phyloP scores from a whole-genome alignment of 2,888 invertebrate genomes.

The Pantelozetes paolii region DNA sequence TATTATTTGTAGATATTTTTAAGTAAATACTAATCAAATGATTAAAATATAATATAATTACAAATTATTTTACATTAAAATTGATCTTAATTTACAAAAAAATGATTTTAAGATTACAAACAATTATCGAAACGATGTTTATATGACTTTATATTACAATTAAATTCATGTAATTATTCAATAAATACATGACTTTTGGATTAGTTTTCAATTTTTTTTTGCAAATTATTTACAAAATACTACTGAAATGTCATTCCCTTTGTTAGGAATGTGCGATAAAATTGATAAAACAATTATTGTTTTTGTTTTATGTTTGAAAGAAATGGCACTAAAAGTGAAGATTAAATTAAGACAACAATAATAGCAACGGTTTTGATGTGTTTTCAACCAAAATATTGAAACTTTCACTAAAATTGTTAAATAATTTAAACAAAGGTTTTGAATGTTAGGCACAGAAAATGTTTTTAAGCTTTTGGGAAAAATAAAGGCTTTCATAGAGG shows the following conservation, averaged over 20 bases:
- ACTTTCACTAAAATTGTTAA: too few species aligned
- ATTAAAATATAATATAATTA: not conserved
- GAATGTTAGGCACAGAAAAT: conserved; percentile 4
- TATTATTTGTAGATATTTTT: not conserved
- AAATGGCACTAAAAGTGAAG: conserved; percentile 36
- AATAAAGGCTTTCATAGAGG: conserved; percentile 21
- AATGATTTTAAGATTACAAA: conserved; percentile 29
- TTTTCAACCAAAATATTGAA: too few species aligned
- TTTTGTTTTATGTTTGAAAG: not conserved
- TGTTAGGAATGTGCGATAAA: conserved; percentile 1
- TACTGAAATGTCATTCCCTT: conserved; percentile 22
- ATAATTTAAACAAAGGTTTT: too few species aligned
- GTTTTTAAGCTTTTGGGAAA: conserved; percentile 21
- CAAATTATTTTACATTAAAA: conserved; percentile 18
- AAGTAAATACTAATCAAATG: not conserved
- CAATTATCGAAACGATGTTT: conserved; percentile 11
- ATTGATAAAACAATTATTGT: not conserved
- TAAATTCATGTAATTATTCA: not conserved
- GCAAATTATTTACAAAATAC: conserved; percentile 30
- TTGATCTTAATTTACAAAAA: conserved; percentile 10
- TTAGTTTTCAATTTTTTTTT: not conserved
- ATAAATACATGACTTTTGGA: conserved; percentile 3
- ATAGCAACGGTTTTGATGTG: not conserved
- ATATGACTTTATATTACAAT: conserved; percentile 25
- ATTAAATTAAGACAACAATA: conserved; percentile 17